Evolutionary conservation across 2,113 vertebrate genomes (phyloP).

Genomic region (Corydoras maculifer): DNA sequence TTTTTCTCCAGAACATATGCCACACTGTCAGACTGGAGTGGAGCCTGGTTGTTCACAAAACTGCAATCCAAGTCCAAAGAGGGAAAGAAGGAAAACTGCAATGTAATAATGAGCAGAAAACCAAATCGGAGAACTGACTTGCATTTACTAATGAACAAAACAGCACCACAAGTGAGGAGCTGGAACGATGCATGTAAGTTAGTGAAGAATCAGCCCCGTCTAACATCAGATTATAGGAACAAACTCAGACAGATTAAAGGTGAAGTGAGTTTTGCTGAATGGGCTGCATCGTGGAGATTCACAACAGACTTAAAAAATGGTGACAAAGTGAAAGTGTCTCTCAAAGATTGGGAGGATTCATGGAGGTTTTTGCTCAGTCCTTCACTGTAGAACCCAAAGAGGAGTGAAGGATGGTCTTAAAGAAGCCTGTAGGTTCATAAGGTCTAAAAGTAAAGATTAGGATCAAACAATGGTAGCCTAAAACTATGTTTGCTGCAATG

Average conservation of each 20-base stretch:
- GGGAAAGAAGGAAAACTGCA: too few species aligned
- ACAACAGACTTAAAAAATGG: background rate
- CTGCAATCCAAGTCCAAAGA: background rate
- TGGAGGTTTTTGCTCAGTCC: conserved; percentile 51
- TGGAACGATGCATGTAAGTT: conserved; percentile 49
- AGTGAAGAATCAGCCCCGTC: conserved; percentile 49
- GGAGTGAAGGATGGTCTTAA: conserved; percentile 1
- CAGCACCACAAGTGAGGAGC: conserved; percentile 29
- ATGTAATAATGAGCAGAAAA: background rate
- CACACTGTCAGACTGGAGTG: conserved; percentile 38
- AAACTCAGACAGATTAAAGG: background rate
- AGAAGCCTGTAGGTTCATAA: background rate
- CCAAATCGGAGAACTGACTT: conserved; percentile 10
- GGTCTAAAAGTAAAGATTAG: background rate
- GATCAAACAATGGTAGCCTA: too few species aligned
- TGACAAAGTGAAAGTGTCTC: conserved; percentile 30
- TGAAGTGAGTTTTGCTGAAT: conserved; percentile 38
- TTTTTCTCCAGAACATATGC: conserved; percentile 19
- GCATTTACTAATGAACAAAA: conserved; percentile 32
- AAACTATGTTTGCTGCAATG: too few species aligned
- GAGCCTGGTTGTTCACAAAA: conserved; percentile 41
- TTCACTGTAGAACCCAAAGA: conserved; percentile 19
- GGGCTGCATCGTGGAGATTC: conserved; percentile 54
- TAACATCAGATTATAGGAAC: conserved; percentile 28
- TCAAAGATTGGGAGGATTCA: conserved; percentile 48